phyloP scores from a whole-genome alignment of 2,113 vertebrate species.

The Nothobranchius furzeri region DNA sequence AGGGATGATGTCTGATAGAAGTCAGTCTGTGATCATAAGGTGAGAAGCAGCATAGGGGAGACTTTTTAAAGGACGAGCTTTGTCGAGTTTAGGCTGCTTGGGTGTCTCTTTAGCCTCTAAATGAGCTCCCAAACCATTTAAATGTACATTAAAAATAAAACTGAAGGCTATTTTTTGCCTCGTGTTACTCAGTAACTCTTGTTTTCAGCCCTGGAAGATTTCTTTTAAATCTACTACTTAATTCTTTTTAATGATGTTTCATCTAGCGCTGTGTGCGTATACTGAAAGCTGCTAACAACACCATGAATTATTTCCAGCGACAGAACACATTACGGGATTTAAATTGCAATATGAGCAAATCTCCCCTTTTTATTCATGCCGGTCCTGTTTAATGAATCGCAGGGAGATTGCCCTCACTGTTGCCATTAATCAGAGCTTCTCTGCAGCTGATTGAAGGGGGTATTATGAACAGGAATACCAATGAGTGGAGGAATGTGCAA shows the following conservation, averaged over 20 bases:
- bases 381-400: conserved; percentile 74
- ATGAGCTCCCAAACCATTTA: conserved; percentile 3
- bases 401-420: conserved; percentile 72
- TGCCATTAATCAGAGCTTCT: conserved; percentile 75
- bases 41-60: conserved; percentile 40
- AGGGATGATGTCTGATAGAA: conserved; percentile 72
- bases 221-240: not conserved
- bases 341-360: conserved; percentile 74
- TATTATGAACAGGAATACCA: conserved; percentile 76
- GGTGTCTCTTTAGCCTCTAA: conserved; percentile 25
- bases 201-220: not conserved
- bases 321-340: conserved; percentile 73
- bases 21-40: conserved; percentile 64
- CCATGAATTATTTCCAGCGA: conserved; percentile 72
- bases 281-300: conserved; percentile 63
- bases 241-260: not conserved
- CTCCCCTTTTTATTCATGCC: conserved; percentile 75
- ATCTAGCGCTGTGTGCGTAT: conserved; percentile 9
- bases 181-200: not conserved
- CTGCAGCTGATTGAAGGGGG: conserved; percentile 72
- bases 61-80: conserved; percentile 45
- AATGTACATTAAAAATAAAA: not conserved
- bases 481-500: conserved; percentile 66
- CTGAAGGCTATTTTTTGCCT: not conserved
- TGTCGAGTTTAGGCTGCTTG: conserved; percentile 17